Conservation (phyloP, 2,113 vertebrate genomes). For the Charina bottae region DNA sequence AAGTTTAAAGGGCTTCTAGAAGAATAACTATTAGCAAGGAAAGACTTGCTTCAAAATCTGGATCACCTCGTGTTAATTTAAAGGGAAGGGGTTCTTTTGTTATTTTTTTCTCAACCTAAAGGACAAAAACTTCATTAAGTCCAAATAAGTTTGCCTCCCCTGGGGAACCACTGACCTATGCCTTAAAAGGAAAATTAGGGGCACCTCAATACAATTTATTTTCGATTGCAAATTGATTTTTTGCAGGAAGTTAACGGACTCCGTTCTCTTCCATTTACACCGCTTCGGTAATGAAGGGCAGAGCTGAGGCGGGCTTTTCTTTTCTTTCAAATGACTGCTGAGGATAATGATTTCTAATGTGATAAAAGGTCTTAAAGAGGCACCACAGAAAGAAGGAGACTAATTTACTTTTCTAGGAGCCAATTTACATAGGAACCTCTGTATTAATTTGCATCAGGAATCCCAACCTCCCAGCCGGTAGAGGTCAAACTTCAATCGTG, state of each 20-base stretch:
- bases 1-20: background rate
- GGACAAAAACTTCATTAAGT: background rate
- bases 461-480: conserved; percentile 34
- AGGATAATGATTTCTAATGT: conserved; percentile 40
- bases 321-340: conserved; percentile 27
- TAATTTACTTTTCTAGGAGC: conserved; percentile 48
- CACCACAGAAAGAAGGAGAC: conserved; percentile 9
- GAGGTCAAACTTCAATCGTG: conserved; percentile 40
- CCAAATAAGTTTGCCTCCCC: background rate
- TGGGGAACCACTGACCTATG: background rate
- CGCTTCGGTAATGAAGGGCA: background rate
- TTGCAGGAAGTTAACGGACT: background rate
- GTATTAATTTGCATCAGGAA: conserved; percentile 38
- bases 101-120: background rate
- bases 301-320: background rate
- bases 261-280: background rate
- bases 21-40: background rate
- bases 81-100: background rate
- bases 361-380: conserved; percentile 45
- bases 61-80: background rate
- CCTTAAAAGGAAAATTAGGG: background rate
- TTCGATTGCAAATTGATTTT: background rate
- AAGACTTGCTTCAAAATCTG: background rate
- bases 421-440: conserved; percentile 43
- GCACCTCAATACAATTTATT: background rate